A percentile compares a stretch with the other conserved stretches of the same genome.
Evolutionary conservation across 2,888 invertebrate genomes (phyloP).

Genomic region (Malthinus flaveolus): DNA sequence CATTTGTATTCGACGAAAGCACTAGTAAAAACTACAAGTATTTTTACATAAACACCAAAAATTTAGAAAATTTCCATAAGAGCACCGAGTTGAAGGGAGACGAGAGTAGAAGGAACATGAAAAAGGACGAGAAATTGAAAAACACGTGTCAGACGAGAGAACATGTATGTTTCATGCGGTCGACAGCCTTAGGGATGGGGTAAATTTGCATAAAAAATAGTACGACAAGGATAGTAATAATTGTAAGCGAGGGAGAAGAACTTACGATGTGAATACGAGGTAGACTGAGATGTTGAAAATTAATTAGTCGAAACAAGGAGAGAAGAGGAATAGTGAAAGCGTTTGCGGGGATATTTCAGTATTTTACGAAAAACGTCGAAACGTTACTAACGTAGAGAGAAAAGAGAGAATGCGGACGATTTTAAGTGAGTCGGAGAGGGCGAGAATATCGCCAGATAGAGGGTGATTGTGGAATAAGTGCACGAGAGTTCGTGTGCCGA

Average conservation of each 20-base stretch:
- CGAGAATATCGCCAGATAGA: constrained; percentile 31
- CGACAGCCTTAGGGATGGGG: constrained; percentile 44
- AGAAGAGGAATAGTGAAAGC: constrained; percentile 17
- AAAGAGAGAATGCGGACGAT: constrained; percentile 31
- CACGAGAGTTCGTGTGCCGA: constrained; percentile 45
- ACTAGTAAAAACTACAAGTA: constrained; percentile 45
- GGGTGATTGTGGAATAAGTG: constrained; percentile 38
- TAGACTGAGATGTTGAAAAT: constrained; percentile 15
- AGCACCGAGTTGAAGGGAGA: constrained; percentile 34
- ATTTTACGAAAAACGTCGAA: constrained; percentile 20
- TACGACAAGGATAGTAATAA: constrained; percentile 14
- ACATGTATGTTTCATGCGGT: constrained; percentile 46
- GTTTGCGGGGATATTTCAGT: constrained; percentile 8
- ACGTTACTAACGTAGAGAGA: constrained; percentile 19
- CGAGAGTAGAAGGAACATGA: constrained; percentile 15
- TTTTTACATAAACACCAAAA: constrained; percentile 52
- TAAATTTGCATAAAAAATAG: constrained; percentile 45
- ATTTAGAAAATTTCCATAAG: constrained; percentile 50
- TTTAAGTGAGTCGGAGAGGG: constrained; percentile 30
- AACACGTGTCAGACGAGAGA: constrained; percentile 51
- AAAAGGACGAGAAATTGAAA: constrained; percentile 38
- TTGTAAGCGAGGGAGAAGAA: constrained; percentile 15
- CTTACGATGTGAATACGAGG: background rate
- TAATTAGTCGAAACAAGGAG: constrained; percentile 25
- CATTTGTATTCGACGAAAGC: constrained; percentile 46